Evolutionary conservation across 2,888 invertebrate genomes (phyloP).

Genomic region (Agonopterix heracliana): DNA sequence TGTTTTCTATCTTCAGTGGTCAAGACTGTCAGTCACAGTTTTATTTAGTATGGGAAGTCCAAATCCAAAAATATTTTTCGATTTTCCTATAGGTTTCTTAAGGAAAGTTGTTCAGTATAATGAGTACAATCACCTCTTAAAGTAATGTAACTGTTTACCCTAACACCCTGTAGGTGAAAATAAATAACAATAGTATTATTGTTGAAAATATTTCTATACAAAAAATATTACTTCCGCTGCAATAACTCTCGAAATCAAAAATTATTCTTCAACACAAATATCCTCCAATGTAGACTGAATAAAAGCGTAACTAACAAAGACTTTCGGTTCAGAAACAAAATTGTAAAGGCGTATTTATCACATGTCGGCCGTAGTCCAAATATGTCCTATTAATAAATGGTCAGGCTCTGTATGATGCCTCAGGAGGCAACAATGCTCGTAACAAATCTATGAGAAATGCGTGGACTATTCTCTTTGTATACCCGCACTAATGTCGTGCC

Average conservation of each 20-base stretch:
- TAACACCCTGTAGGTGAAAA: too few relatives aligned
- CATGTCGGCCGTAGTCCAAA: slow-evolving; percentile 58
- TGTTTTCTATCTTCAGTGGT: too few relatives aligned
- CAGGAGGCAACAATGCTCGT: slow-evolving; percentile 38
- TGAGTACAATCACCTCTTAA: too few relatives aligned
- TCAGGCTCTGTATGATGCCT: slow-evolving; percentile 27
- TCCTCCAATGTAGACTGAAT: slow-evolving; percentile 10
- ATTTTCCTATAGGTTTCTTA: too few relatives aligned
- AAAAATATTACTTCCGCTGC: too few relatives aligned
- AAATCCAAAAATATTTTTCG: too few relatives aligned
- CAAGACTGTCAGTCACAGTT: too few relatives aligned
- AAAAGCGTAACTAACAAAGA: slow-evolving; percentile 20
- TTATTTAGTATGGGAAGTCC: too few relatives aligned
- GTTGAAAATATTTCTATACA: too few relatives aligned
- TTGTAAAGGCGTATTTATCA: slow-evolving; percentile 52
- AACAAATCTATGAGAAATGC: slow-evolving; percentile 51
- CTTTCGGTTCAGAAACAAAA: slow-evolving; percentile 17
- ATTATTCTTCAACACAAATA: neutral
- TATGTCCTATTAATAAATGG: slow-evolving; percentile 69
- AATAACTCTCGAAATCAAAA: neutral
- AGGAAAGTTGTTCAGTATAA: too few relatives aligned
- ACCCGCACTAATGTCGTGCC: neutral
- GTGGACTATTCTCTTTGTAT: slow-evolving; percentile 27
- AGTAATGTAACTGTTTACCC: too few relatives aligned
- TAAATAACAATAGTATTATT: too few relatives aligned